phyloP scores from a whole-genome alignment of 2,113 vertebrate genomes.

The Varanus salvator region DNA sequence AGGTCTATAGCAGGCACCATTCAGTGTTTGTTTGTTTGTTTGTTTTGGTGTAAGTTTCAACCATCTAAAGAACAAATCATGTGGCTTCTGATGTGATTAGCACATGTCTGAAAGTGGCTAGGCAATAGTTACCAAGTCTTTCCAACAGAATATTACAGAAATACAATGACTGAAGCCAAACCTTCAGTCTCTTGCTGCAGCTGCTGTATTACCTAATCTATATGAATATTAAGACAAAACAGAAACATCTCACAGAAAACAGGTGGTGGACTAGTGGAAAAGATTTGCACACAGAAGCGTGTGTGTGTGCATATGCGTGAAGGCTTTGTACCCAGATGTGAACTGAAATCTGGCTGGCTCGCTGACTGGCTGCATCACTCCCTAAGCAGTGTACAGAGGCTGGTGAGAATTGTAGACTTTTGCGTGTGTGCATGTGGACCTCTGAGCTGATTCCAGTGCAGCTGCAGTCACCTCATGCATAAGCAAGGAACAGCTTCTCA shows the following conservation, averaged over 20 bases:
- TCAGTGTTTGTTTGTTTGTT: background rate
- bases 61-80: background rate
- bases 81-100: background rate
- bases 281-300: background rate
- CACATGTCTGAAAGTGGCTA: background rate
- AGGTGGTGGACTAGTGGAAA: background rate
- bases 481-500: conserved; percentile 65
- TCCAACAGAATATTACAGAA: background rate
- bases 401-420: conserved; percentile 18
- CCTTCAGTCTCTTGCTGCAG: background rate
- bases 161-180: background rate
- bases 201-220: background rate
- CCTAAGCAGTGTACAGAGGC: conserved; percentile 46
- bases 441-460: conserved; percentile 52
- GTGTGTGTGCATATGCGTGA: background rate
- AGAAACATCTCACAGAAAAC: conserved; percentile 1
- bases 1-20: background rate
- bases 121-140: conserved; percentile 12
- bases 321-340: conserved; percentile 43
- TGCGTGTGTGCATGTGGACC: conserved; percentile 43
- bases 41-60: background rate
- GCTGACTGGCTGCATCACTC: conserved; percentile 27
- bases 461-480: conserved; percentile 73
- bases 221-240: background rate
- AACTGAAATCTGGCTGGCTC: conserved; percentile 47